Percentiles rank a stretch among this genome's conserved stretches.
Conservation (phyloP, 1,140 invertebrate species). For the Streblospio benedicti region DNA sequence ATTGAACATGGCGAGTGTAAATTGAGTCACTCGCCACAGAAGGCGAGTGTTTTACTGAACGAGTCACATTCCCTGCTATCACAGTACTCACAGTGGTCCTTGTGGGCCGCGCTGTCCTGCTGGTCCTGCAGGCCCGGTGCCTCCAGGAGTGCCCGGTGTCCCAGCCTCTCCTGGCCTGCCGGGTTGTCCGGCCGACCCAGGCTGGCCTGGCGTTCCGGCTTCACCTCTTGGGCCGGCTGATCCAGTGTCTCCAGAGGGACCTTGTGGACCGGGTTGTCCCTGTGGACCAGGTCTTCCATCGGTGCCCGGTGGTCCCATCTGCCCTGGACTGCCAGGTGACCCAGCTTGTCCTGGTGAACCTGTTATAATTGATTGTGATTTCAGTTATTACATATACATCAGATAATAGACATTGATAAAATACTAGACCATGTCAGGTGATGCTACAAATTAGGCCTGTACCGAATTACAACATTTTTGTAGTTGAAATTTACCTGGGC, state of each 20-base stretch:
- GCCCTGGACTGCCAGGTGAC: conserved; percentile 9
- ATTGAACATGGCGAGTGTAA: no score
- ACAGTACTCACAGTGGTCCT: conserved; percentile 3
- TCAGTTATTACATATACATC: background rate
- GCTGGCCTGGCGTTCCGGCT: conserved; percentile 4
- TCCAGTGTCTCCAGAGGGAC: conserved; percentile 61
- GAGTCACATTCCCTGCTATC: conserved; percentile 3
- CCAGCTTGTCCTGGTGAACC: conserved; percentile 39
- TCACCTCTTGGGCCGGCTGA: conserved; percentile 53
- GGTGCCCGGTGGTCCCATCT: conserved; percentile 52
- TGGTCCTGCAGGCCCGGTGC: conserved; percentile 58
- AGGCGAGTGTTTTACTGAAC: no score
- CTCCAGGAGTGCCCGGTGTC: background rate
- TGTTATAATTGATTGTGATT: background rate
- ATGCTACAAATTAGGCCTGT: conserved; percentile 51
- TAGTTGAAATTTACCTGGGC: no score
- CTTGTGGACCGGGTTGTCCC: conserved; percentile 73
- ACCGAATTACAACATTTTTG: background rate
- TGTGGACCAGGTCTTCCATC: conserved; percentile 65
- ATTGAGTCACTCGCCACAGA: no score
- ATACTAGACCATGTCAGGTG: conserved; percentile 66
- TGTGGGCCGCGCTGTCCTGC: conserved; percentile 53
- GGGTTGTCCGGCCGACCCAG: conserved; percentile 44
- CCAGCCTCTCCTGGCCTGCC: conserved; percentile 7
- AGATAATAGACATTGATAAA: conserved; percentile 44